Evolutionary conservation across 2,113 vertebrate genomes (phyloP), one percentile per base, ranked within the genome.

Genomic region (Pachycephala philippinensis): DNA sequence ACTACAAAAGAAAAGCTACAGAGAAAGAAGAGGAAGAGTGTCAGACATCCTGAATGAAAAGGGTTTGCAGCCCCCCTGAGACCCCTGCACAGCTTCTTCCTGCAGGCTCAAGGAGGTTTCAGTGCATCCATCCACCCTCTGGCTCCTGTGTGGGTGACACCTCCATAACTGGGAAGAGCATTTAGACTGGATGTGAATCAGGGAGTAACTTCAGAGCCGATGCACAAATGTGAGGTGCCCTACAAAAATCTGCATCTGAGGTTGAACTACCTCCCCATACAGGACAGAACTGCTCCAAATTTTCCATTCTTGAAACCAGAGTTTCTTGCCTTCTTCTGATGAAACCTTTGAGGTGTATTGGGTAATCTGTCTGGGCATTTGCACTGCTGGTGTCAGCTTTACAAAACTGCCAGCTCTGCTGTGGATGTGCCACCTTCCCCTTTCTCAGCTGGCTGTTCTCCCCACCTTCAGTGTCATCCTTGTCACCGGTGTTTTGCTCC

Each of bases 401-500:
- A 49, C 37, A 89, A 52, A 90, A 31, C 52, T 66, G 52, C 47
- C 60, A 53, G 26, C 35, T 82, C 61, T 42, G 40, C 69, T 85
- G 40, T 50, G 49, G 33, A 15, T 61, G 50, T 85, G n/a, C n/a
- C 82, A 45, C 70, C 33, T 85, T 78, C 37, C 40, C 15, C 65
- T 82, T 60, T 30, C 19, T 87, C 68, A 35, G 13, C 0, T 63
- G 70, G 23, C 64, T 72, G 9, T 3, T 90, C 63, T 80, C 27
- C 40, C 6, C 30, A 21, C 54, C 42, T 82, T 56, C 44, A 33
- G 28, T 15, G 2, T 16, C 61, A n/a, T 20, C 16, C 7, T 35
- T 52, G 18, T 27, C 65, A 31, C 33, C 0, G 0, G 26, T 13
- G 26, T 40, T 53, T 60, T 60, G 27, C 69, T 60, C 1, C 0